Evolutionary conservation across 2,888 invertebrate species (phyloP), one percentile per base, ranked within the genome.

Genomic region (Clistopyga incitator): DNA sequence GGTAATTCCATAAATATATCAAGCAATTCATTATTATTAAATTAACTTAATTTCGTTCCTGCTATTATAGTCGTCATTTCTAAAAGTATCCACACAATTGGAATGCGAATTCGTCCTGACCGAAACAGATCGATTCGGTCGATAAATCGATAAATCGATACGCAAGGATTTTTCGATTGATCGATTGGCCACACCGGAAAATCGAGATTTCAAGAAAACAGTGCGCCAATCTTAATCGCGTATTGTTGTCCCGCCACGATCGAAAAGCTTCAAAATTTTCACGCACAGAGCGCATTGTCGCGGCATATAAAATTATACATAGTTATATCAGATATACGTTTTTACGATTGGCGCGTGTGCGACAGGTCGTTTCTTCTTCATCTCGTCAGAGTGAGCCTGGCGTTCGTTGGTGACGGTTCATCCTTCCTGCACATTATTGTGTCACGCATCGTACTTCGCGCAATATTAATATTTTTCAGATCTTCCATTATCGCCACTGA

Each of bases 401-500:
- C 42, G 65, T 54, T 76, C 42, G 25, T 38, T 25, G 76, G 6
- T 15, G 42, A 76, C 76, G 54, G 65, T 42, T 54, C n/a, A 59
- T 11, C 45, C 11, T 23, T 56, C 34, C 10, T 13, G 2, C 8
- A 6, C 8, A 38, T 34, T 38, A 52, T 34, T 2, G 29, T 18
- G 4, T 52, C 20, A 56, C 25, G 54, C 47, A 15, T 38, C 52
- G 42, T 38, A 45, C 11, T 45, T 42, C 45, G 59, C 72, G 59
- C 45, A 13, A n/a, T 38, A 20, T n/a, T 20, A 34, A 6, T 25
- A 25, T 59, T 61, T 61, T 29, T 29, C 29, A n/a, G 29, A 34
- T 2, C 68, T 80, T 75, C 64, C 81, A 65, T 81, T 76, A 20
- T 52, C 67, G 20, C 23, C 50, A 13, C 10, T 47, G 61, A 10